Conservation (phyloP, 2,113 vertebrate species). For the Chitala chitala region DNA sequence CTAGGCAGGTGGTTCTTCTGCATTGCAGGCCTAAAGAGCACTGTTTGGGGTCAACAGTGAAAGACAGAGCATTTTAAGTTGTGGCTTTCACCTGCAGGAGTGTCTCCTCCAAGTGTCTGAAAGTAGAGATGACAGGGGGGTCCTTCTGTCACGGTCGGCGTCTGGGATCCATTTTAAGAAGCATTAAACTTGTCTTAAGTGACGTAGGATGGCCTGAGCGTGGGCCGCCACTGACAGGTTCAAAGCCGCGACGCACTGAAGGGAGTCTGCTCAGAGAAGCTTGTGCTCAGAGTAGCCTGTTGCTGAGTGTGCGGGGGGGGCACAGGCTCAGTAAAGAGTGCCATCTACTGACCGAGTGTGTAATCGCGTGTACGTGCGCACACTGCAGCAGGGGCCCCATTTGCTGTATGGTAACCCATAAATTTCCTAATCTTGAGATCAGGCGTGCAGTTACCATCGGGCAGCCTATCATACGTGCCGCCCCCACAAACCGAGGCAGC, state of each 20-base stretch:
- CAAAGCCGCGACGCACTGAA: neutral
- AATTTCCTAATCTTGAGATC: no score
- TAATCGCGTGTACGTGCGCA: neutral
- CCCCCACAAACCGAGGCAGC: neutral
- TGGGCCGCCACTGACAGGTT: neutral
- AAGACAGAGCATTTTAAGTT: neutral
- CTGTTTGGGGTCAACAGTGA: neutral
- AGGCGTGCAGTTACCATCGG: neutral
- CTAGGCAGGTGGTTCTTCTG: neutral
- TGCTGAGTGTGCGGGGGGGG: conserved; percentile 34
- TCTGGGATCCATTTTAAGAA: neutral
- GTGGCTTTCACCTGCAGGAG: neutral
- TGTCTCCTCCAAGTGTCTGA: neutral
- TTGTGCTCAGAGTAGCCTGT: conserved; percentile 52
- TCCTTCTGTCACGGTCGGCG: neutral
- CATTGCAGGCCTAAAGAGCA: neutral
- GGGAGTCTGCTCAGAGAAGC: neutral
- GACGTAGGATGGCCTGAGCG: neutral
- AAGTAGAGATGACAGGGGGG: neutral
- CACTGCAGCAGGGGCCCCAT: no score
- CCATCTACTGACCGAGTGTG: conserved; percentile 47
- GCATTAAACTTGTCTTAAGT: neutral
- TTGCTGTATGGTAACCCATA: no score
- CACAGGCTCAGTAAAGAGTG: conserved; percentile 44
- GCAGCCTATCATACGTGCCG: neutral